A percentile compares a stretch with the other conserved stretches of the same genome.
Evolutionary conservation across 2,113 vertebrate species (phyloP).

Genomic region (Cygnus atratus): DNA sequence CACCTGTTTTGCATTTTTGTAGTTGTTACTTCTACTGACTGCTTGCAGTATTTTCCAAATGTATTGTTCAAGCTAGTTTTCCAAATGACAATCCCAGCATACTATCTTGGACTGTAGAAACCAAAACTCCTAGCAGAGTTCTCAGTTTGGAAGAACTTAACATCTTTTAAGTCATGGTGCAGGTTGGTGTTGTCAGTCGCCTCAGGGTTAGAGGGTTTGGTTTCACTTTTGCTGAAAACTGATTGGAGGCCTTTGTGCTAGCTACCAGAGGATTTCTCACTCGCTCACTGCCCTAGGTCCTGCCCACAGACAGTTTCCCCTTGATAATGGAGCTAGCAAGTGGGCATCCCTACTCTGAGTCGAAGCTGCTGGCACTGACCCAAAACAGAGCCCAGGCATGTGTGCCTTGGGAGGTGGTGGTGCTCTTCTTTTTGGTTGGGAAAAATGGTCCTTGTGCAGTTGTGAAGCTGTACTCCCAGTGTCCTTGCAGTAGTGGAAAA

Average conservation of each 20-base stretch:
- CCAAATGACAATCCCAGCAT: neutral
- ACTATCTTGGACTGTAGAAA: neutral
- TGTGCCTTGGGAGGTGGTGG: neutral
- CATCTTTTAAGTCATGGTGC: neutral
- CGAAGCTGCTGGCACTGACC: neutral
- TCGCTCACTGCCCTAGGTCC: no score
- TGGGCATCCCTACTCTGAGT: fast-evolving
- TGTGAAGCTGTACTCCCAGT: fast-evolving
- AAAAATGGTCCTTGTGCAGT: neutral
- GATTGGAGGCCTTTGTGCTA: neutral
- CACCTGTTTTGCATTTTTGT: neutral
- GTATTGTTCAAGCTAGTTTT: neutral
- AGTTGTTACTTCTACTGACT: neutral
- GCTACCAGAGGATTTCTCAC: neutral
- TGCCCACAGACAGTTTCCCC: neutral
- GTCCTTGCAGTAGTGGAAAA: neutral
- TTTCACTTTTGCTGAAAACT: neutral
- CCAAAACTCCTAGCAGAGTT: neutral
- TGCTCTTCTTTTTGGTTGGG: fast-evolving
- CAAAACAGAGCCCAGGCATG: fast-evolving
- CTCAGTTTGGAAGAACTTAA: neutral
- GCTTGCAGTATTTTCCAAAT: neutral
- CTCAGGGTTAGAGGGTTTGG: neutral
- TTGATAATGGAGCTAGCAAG: neutral
- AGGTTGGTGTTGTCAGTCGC: neutral